A percentile compares a stretch with the other conserved stretches of the same genome.
Conservation (phyloP, 2,888 invertebrate species). For the Phyllotreta striolata region DNA sequence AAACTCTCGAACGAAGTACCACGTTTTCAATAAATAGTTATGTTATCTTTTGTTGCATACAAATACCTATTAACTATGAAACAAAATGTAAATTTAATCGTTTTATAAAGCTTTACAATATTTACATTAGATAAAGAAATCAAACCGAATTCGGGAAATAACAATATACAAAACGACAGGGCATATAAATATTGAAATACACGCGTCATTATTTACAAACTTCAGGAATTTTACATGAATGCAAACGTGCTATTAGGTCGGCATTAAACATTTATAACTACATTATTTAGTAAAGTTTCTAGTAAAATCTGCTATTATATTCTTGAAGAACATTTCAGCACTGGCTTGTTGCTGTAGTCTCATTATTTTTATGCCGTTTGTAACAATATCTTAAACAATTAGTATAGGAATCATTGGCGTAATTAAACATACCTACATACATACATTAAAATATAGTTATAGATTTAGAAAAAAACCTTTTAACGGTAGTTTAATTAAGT, state of each 20-base stretch:
- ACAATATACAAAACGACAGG: conserved; percentile 15
- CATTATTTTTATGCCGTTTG: conserved; percentile 4
- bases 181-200: conserved; percentile 14
- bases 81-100: neutral
- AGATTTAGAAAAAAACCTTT: conserved; percentile 2
- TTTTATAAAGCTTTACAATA: conserved; percentile 16
- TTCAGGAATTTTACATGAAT: no score
- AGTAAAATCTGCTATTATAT: no score
- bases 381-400: conserved; percentile 11
- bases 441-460: conserved; percentile 2
- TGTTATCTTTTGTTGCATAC: no score
- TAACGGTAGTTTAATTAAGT: conserved; percentile 1
- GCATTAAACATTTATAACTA: no score
- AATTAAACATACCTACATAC: neutral
- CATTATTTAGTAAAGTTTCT: no score
- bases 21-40: no score
- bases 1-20: no score
- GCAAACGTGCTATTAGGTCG: no score
- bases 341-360: neutral
- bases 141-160: conserved; percentile 8
- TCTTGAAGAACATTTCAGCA: no score
- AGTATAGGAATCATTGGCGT: conserved; percentile 9
- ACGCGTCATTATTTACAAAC: no score
- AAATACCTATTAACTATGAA: neutral
- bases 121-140: conserved; percentile 13